These are phyloP conservation scores for Eupithecia vulgata DNA, from an alignment of 2,888 invertebrate species.

Conservation along the genomic window DNA sequence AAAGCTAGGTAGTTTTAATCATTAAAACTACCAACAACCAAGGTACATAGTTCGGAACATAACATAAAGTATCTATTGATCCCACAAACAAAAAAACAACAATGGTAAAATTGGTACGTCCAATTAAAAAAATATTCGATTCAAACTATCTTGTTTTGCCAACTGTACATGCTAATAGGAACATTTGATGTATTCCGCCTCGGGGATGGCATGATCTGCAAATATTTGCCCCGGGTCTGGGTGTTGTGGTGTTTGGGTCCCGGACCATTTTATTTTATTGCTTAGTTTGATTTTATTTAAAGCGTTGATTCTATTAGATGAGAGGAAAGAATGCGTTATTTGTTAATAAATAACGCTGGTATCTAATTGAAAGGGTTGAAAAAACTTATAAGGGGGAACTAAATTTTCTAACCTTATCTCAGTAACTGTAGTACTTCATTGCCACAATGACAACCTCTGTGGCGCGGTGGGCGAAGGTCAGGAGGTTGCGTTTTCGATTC, in stretches of 20 bases:
- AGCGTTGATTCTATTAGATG: neutral
- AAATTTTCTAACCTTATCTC: too few relatives aligned
- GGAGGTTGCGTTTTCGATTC: too few relatives aligned
- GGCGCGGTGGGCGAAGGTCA: too few relatives aligned
- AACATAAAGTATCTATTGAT: too few relatives aligned
- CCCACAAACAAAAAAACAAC: neutral
- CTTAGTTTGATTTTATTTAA: neutral
- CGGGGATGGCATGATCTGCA: slow-evolving; percentile 6
- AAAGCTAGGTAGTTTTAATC: too few relatives aligned
- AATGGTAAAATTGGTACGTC: neutral
- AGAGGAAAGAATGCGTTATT: neutral
- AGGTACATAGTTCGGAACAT: neutral
- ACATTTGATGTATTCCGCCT: slow-evolving; percentile 11
- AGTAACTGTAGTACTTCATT: too few relatives aligned
- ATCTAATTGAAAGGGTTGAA: too few relatives aligned
- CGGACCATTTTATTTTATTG: slow-evolving; percentile 4
- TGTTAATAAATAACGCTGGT: neutral
- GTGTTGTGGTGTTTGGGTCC: slow-evolving; percentile 11
- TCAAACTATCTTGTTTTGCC: slow-evolving; percentile 3
- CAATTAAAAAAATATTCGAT: neutral
- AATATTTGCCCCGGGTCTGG: slow-evolving; percentile 13
- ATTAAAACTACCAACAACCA: neutral
- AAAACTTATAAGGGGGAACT: too few relatives aligned
- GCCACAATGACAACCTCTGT: too few relatives aligned
- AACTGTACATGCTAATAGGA: slow-evolving; percentile 10